A percentile compares a stretch with the other conserved stretches of the same genome.
Evolutionary conservation across 1,140 invertebrate species (phyloP).

Genomic region (Telenomus remus): DNA sequence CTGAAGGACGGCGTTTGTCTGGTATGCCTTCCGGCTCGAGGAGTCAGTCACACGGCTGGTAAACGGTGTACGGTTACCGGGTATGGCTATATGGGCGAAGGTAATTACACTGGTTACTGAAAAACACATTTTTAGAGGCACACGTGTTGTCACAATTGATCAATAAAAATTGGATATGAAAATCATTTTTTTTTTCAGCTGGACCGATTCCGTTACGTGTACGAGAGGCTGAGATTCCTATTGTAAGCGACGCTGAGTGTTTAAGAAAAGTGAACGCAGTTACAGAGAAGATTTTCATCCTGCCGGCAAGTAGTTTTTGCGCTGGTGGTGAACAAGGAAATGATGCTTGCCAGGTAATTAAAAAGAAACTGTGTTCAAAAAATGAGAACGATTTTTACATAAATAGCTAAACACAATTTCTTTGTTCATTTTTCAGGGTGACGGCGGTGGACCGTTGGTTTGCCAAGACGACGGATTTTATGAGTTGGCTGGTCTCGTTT

Average conservation of each 20-base stretch:
- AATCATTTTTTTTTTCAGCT: constrained; percentile 75
- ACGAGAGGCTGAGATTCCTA: constrained; percentile 92
- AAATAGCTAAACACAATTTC: neutral
- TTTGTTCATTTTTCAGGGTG: constrained; percentile 80
- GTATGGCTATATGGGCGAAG: constrained; percentile 95
- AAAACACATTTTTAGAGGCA: constrained; percentile 1
- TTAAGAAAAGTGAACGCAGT: constrained; percentile 94
- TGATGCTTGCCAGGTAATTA: constrained; percentile 91
- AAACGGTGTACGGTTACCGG: constrained; percentile 94
- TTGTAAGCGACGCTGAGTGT: constrained; percentile 94
- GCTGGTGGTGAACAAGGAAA: constrained; percentile 94
- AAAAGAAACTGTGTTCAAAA: too few relatives aligned
- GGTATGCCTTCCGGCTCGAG: constrained; percentile 91
- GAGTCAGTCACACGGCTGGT: constrained; percentile 88
- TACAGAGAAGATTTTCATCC: constrained; percentile 94
- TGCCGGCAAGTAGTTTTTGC: constrained; percentile 94
- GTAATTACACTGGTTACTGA: constrained; percentile 74
- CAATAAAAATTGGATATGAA: constrained; percentile 1
- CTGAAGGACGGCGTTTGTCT: constrained; percentile 88
- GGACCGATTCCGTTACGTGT: constrained; percentile 92
- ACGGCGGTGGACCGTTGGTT: constrained; percentile 92
- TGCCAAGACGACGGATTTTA: constrained; percentile 95
- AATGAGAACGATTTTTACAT: too few relatives aligned
- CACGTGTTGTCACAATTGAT: too few relatives aligned
- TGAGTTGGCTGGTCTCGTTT: constrained; percentile 92